These are phyloP conservation scores for Mesorhabditis belari DNA, from an alignment of 2,888 invertebrate genomes.

Conservation along the genomic window DNA sequence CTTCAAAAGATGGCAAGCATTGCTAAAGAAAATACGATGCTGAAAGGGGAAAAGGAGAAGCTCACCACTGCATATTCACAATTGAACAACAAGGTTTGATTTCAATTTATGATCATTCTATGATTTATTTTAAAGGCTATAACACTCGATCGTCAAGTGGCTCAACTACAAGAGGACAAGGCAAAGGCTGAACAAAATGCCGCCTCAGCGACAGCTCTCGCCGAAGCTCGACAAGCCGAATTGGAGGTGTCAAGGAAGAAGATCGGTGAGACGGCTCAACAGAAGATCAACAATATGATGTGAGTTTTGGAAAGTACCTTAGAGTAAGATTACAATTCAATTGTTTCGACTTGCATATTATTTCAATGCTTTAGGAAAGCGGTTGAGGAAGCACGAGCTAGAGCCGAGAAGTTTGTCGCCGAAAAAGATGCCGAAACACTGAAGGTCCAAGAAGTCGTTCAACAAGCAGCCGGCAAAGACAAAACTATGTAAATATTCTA, in stretches of 20 bases:
- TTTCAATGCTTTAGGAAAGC: too few relatives aligned
- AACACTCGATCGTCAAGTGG: not conserved
- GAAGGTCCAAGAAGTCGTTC: not conserved
- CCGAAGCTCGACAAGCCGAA: not conserved
- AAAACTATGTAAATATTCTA: not conserved
- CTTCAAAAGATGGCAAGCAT: not conserved
- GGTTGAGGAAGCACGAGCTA: too few relatives aligned
- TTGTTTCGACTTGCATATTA: not conserved
- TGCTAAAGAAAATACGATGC: not conserved
- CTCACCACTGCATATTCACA: not conserved
- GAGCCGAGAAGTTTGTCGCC: not conserved
- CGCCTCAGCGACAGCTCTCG: not conserved
- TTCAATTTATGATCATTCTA: not conserved
- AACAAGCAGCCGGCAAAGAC: not conserved
- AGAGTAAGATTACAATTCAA: too few relatives aligned
- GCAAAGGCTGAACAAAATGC: not conserved
- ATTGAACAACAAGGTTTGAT: not conserved
- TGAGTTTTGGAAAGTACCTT: not conserved
- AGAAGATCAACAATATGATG: not conserved
- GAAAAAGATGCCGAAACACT: not conserved
- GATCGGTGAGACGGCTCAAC: not conserved
- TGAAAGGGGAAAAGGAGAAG: not conserved
- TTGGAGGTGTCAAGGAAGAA: not conserved
- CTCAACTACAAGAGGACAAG: not conserved
- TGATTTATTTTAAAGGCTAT: not conserved